Percentiles rank a stretch among this genome's conserved stretches.
phyloP scores from a whole-genome alignment of 2,797 vertebrate species.

The Falco rusticolus region DNA sequence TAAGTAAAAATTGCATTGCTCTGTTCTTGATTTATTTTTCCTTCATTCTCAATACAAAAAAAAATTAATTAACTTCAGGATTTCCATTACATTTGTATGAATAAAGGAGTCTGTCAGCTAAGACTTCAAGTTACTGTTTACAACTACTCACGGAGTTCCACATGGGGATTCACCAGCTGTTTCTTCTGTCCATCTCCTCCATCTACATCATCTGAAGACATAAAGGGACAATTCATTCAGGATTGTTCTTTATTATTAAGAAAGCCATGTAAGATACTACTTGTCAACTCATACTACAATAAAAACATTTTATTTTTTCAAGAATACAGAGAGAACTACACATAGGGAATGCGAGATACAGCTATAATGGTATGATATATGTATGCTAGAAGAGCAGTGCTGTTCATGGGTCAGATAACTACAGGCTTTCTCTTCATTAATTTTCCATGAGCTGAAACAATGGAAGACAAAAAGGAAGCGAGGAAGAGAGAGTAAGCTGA shows the following conservation, averaged over 20 bases:
- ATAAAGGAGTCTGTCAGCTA: background rate
- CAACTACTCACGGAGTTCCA: conserved; percentile 91
- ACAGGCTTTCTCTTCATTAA: background rate
- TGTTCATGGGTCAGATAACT: background rate
- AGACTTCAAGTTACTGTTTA: background rate
- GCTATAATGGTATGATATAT: background rate
- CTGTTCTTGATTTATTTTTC: background rate
- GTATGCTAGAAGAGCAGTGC: background rate
- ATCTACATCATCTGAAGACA: conserved; percentile 87
- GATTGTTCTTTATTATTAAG: background rate
- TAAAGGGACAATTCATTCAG: conserved; percentile 22
- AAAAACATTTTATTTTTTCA: background rate
- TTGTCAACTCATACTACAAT: background rate
- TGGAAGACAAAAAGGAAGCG: background rate
- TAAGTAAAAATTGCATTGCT: background rate
- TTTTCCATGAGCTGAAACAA: background rate
- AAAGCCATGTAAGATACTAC: background rate
- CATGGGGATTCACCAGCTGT: conserved; percentile 90
- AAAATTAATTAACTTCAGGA: background rate
- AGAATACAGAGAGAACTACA: background rate
- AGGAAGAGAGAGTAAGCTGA: background rate
- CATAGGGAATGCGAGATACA: background rate
- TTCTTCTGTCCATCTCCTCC: conserved; percentile 91
- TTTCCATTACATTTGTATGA: background rate
- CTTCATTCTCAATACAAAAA: background rate